Evolutionary conservation across 2,113 vertebrate genomes (phyloP).

Genomic region (Pseudonaja textilis): DNA sequence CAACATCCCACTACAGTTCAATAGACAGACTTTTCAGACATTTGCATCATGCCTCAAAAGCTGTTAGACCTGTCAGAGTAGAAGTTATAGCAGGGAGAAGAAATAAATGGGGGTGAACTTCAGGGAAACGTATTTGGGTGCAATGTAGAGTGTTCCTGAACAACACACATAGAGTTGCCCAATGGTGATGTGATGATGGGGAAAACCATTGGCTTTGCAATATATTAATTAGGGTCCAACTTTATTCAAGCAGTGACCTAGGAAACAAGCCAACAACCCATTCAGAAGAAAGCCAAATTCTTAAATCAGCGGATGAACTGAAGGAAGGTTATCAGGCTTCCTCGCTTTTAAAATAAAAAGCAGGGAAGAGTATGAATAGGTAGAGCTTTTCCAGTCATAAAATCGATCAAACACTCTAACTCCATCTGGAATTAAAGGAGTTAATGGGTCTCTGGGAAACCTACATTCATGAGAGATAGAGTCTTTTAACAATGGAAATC

Average conservation of each 20-base stretch:
- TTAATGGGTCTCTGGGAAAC: not conserved
- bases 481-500: not conserved
- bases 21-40: not conserved
- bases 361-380: not conserved
- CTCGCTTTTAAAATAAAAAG: not conserved
- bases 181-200: not conserved
- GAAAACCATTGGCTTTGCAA: not conserved
- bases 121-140: not conserved
- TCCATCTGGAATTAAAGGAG: not conserved
- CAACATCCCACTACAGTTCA: not conserved
- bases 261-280: not conserved
- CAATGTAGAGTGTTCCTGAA: not conserved
- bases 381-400: not conserved
- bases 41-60: not conserved
- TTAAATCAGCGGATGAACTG: not conserved
- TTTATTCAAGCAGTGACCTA: not conserved
- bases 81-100: not conserved
- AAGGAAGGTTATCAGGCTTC: not conserved
- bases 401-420: not conserved
- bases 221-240: not conserved
- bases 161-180: not conserved
- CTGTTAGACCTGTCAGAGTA: not conserved
- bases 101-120: not conserved
- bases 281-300: not conserved
- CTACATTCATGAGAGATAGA: not conserved